Conservation (phyloP, 2,888 invertebrate species). For the Nebria salina region DNA sequence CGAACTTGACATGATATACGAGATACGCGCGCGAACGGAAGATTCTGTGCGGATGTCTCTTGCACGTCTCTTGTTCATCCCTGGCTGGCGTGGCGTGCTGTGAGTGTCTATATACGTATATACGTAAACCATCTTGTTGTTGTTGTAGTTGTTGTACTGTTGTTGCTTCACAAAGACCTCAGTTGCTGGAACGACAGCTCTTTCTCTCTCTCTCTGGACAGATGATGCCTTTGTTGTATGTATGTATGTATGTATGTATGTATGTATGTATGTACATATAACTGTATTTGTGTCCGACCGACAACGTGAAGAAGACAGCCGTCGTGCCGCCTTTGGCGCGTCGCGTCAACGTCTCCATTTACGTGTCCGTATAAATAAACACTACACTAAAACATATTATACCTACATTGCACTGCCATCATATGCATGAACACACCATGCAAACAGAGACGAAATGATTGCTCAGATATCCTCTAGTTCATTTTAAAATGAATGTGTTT, state of each 20-base stretch:
- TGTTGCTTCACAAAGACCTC: background rate
- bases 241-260: background rate
- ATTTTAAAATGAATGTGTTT: no score
- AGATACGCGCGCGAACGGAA: background rate
- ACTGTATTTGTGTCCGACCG: background rate
- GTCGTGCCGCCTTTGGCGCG: conserved; percentile 23
- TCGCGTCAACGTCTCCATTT: background rate
- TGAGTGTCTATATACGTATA: background rate
- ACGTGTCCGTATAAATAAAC: no score
- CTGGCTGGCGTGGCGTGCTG: background rate
- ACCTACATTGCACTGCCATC: background rate
- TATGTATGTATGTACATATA: background rate
- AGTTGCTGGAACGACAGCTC: background rate
- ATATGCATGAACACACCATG: background rate
- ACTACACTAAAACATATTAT: background rate
- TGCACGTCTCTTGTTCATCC: background rate
- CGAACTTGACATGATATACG: conserved; percentile 14
- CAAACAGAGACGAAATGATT: no score
- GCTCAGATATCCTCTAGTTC: no score
- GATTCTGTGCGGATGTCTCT: conserved; percentile 8
- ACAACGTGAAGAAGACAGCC: conserved; percentile 14
- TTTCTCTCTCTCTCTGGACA: background rate
- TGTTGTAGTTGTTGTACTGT: background rate
- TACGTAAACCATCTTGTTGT: background rate
- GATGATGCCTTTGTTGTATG: background rate